Percentiles rank a stretch among this genome's conserved stretches.
These are phyloP conservation scores for Thinocorus orbignyianus DNA, from an alignment of 2,113 vertebrate species.

Conservation along the genomic window DNA sequence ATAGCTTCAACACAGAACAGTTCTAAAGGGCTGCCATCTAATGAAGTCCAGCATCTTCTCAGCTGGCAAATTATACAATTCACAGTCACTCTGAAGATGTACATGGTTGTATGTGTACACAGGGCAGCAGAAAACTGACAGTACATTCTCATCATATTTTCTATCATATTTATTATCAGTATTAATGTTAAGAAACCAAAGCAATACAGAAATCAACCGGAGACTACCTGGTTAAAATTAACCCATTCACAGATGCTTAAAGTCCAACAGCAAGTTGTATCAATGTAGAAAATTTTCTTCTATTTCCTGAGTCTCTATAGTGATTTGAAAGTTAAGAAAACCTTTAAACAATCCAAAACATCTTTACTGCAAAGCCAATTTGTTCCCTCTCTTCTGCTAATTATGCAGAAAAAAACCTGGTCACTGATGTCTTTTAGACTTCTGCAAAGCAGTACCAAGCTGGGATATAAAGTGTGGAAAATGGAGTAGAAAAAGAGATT, in stretches of 20 bases:
- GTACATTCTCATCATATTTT: not conserved
- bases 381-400: not conserved
- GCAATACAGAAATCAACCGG: not conserved
- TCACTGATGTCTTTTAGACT: not conserved
- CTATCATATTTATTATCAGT: accelerated
- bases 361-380: not conserved
- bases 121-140: not conserved
- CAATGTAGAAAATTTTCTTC: not conserved
- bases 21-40: not conserved
- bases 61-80: not conserved
- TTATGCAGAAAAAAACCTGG: not conserved
- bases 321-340: not conserved
- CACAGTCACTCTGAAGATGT: not conserved
- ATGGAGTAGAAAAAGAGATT: not conserved
- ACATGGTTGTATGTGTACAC: not conserved
- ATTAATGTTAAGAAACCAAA: not conserved
- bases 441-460: not conserved
- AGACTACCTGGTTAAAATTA: not conserved
- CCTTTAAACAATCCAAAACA: not conserved
- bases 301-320: not conserved
- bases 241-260: not conserved
- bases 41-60: not conserved
- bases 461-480: not conserved
- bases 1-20: not conserved
- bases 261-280: not conserved